These are phyloP conservation scores for Seriola quinqueradiata DNA, from an alignment of 2,113 vertebrate genomes.

Conservation along the genomic window DNA sequence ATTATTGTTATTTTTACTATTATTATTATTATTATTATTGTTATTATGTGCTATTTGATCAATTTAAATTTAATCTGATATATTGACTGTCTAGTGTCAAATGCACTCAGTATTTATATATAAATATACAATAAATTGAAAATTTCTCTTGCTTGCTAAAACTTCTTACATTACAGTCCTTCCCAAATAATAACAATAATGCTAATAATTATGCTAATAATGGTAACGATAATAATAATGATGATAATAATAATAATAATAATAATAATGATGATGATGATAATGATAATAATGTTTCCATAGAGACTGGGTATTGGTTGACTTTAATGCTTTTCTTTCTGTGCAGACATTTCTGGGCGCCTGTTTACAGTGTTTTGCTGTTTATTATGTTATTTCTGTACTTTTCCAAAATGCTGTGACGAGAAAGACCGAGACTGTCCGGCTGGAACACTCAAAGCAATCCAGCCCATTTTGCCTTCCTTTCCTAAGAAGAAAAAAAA, in stretches of 20 bases:
- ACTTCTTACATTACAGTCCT: background rate
- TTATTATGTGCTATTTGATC: slow-evolving; percentile 2
- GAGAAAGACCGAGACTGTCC: slow-evolving; percentile 88
- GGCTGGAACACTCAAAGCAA: slow-evolving; percentile 90
- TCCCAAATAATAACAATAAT: slow-evolving; percentile 29
- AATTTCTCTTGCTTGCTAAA: background rate
- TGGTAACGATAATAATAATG: slow-evolving; percentile 49
- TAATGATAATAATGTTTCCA: slow-evolving; percentile 44
- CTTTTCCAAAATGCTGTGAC: slow-evolving; percentile 93
- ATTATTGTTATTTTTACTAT: slow-evolving; percentile 61
- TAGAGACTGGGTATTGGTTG: slow-evolving; percentile 36
- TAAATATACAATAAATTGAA: background rate
- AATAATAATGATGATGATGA: slow-evolving; percentile 44
- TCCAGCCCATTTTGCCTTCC: slow-evolving; percentile 93
- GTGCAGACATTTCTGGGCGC: slow-evolving; percentile 89
- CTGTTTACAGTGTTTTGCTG: slow-evolving; percentile 93
- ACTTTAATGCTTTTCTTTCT: slow-evolving; percentile 54
- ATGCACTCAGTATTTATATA: background rate
- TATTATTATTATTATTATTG: slow-evolving; percentile 54
- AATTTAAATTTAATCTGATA: background rate
- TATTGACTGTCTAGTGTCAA: background rate
- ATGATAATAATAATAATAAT: slow-evolving; percentile 46
- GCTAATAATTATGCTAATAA: slow-evolving; percentile 43
- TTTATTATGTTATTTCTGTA: slow-evolving; percentile 89
- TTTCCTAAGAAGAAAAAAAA: slow-evolving; percentile 87